These are phyloP conservation scores for Nannoperca australis DNA, from an alignment of 2,797 vertebrate species.

Conservation along the genomic window DNA sequence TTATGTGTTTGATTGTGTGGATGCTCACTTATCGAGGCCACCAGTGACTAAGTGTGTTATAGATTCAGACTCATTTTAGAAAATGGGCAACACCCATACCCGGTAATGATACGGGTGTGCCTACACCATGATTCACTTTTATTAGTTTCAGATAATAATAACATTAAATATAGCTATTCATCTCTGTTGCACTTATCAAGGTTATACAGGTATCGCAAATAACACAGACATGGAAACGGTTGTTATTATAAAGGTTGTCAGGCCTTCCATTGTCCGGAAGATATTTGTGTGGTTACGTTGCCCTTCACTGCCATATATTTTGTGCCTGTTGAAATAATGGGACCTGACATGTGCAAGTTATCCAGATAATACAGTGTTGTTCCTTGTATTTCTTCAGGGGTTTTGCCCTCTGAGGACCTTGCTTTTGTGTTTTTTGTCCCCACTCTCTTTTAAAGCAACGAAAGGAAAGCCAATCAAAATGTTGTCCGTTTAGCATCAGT, in stretches of 20 bases:
- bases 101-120: constrained; percentile 34
- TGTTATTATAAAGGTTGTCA: constrained; percentile 24
- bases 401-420: background rate
- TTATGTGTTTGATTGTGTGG: constrained; percentile 19
- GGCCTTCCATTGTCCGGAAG: constrained; percentile 21
- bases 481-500: background rate
- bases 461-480: background rate
- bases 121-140: constrained; percentile 52
- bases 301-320: background rate
- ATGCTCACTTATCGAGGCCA: constrained; percentile 47
- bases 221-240: constrained; percentile 18
- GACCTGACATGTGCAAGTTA: constrained; percentile 22
- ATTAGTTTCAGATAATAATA: constrained; percentile 48
- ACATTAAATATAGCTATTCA: constrained; percentile 37
- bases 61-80: constrained; percentile 10
- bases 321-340: constrained; percentile 24
- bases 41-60: constrained; percentile 27
- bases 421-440: background rate
- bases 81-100: constrained; percentile 34
- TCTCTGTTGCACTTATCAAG: constrained; percentile 30
- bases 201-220: constrained; percentile 27
- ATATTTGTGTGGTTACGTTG: constrained; percentile 29
- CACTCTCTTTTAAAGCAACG: background rate
- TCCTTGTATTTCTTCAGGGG: background rate
- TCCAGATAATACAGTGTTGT: constrained; percentile 16